Evolutionary conservation across 2,797 vertebrate species (phyloP), one percentile per base, ranked within the genome.

Genomic region (Tragopan temminckii): DNA sequence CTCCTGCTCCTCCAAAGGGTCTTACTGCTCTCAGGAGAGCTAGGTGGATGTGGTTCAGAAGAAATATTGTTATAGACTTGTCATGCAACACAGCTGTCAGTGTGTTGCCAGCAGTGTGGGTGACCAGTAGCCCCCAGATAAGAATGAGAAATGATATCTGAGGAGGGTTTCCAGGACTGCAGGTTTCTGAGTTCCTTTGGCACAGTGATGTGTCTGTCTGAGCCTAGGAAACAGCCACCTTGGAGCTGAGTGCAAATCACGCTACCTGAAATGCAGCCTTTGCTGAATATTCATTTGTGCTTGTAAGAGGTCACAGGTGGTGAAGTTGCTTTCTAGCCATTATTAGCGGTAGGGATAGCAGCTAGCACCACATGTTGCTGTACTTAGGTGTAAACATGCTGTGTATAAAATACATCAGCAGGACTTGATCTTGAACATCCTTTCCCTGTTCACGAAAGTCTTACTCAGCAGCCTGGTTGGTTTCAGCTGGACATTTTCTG

Each of bases 381-480:
- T n/a, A 25, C 74, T 59, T 50, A 35, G 52, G 5, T 82, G 19
- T 61, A 42, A 27, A 59, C 33, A 14, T 29, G 40, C 52, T 74
- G 3, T 21, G 13, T 57, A 13, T 45, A 42, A 80, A 58, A 42
- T n/a, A 15, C 0, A 8, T 38, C 16, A 85, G 46, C 33, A 55
- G 33, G 59, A 19, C 74, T 68, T 63, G 38, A 76, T 88, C 80
- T 80, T 90, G 68, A 70, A 85, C 90, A 77, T 84, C 80, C 43
- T 71, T 71, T 4, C 43, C 36, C 48, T 58, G 23, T 68, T 71
- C 35, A 52, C 50, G 61, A 62, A 86, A 43, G 45, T 48, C 77
- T 52, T 85, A 33, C 45, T 72, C 42, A 36, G 21, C 53, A 29
- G 58, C 77, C 11, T 36, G 48, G 6, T 59, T 88, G 57, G 27